Conservation (phyloP, 2,113 vertebrate species). For the Dissostichus mawsoni region DNA sequence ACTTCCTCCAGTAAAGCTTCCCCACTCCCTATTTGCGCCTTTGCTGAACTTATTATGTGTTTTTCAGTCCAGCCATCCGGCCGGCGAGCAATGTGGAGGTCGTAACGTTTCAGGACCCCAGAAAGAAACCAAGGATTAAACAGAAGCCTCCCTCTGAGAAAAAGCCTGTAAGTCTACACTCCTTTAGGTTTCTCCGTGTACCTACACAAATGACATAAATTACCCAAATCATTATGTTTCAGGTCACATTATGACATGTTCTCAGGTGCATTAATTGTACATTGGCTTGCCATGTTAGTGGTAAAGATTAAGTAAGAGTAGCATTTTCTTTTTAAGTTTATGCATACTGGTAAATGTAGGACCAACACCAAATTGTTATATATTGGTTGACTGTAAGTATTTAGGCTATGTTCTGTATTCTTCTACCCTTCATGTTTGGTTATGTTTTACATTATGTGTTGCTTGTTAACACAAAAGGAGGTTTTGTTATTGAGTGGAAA, state of each 20-base stretch:
- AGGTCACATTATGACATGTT: neutral
- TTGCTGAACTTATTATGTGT: neutral
- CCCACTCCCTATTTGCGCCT: neutral
- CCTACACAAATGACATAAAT: neutral
- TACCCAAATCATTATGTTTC: neutral
- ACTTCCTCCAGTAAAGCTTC: neutral
- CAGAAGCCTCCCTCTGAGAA: neutral
- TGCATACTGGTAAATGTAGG: no score
- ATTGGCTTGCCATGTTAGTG: no score
- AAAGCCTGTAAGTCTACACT: conserved; percentile 28
- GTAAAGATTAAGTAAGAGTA: no score
- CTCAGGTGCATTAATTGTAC: neutral
- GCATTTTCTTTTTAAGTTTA: no score
- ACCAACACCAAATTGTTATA: no score
- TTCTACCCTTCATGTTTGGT: neutral
- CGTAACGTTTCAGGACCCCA: conserved; percentile 84
- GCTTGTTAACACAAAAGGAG: neutral
- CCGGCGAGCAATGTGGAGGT: conserved; percentile 75
- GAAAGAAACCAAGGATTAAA: conserved; percentile 76
- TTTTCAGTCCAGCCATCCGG: neutral
- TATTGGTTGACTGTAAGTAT: no score
- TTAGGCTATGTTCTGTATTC: no score
- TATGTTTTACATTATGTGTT: neutral
- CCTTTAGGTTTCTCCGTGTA: neutral
- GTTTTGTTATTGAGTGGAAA: no score